phyloP scores from a whole-genome alignment of 2,888 invertebrate genomes.

The Ormyrus thymus region DNA sequence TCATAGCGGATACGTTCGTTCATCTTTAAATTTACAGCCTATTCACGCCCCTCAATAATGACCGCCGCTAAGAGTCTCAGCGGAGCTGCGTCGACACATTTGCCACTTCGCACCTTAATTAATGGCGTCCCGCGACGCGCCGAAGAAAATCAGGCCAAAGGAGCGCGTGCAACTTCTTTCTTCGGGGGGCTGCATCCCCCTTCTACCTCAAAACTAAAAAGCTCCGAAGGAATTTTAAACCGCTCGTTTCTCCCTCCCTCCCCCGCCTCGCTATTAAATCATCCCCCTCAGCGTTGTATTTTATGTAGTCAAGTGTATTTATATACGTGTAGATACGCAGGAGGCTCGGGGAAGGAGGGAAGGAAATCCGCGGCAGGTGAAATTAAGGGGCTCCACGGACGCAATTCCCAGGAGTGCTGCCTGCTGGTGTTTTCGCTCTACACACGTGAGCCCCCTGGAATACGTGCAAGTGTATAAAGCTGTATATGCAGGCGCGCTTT shows the following conservation, averaged over 20 bases:
- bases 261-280: too few species aligned
- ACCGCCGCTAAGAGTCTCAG: conserved; percentile 10
- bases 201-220: too few species aligned
- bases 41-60: conserved; percentile 33
- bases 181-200: too few species aligned
- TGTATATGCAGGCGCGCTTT: too few species aligned
- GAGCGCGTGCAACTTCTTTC: too few species aligned
- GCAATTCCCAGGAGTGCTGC: not conserved
- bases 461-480: too few species aligned
- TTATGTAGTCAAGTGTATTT: not conserved
- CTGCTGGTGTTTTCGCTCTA: not conserved
- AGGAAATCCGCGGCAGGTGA: conserved; percentile 21
- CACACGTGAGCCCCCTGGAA: too few species aligned
- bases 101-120: conserved; percentile 31
- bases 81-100: conserved; percentile 2
- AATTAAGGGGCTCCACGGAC: conserved; percentile 7
- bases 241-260: too few species aligned
- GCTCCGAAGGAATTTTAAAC: too few species aligned
- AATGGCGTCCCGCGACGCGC: conserved; percentile 37
- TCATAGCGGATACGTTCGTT: conserved; percentile 19
- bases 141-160: too few species aligned
- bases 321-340: not conserved
- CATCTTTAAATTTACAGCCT: conserved; percentile 26
- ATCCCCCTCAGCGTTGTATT: not conserved
- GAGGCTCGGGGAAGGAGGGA: not conserved